Percentiles rank a stretch among this genome's conserved stretches.
Conservation (phyloP, 1,140 invertebrate genomes). For the Caenorhabditis briggsae region DNA sequence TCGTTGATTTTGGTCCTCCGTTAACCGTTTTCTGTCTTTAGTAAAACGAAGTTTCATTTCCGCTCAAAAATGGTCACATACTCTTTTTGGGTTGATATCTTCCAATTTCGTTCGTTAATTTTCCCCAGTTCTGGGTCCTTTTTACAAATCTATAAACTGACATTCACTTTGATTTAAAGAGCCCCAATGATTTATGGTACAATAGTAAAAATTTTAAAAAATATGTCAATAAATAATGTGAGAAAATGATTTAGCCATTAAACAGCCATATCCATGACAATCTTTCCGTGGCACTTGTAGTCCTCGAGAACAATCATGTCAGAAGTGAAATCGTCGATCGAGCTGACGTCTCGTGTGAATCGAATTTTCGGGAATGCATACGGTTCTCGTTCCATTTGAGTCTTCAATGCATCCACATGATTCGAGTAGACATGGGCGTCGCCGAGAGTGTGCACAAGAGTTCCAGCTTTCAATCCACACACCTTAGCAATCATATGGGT, state of each 20-base stretch:
- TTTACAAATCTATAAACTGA: too few species aligned
- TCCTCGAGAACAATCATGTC: slow-evolving; percentile 90
- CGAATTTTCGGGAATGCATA: slow-evolving; percentile 83
- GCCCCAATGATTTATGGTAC: too few species aligned
- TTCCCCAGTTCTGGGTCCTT: too few species aligned
- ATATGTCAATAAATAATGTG: background rate
- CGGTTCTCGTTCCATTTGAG: slow-evolving; percentile 86
- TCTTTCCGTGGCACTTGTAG: slow-evolving; percentile 91
- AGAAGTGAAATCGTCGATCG: slow-evolving; percentile 90
- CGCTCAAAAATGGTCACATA: too few species aligned
- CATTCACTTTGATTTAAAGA: too few species aligned
- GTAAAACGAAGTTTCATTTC: too few species aligned
- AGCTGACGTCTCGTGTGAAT: slow-evolving; percentile 83
- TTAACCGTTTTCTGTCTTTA: too few species aligned
- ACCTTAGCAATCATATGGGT: slow-evolving; percentile 97
- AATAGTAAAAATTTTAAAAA: too few species aligned
- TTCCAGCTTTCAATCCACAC: slow-evolving; percentile 89
- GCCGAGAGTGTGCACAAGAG: slow-evolving; percentile 95
- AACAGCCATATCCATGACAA: slow-evolving; percentile 96
- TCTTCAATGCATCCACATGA: slow-evolving; percentile 88
- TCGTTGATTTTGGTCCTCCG: too few species aligned
- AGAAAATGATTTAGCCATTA: slow-evolving; percentile 79
- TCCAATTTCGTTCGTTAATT: too few species aligned
- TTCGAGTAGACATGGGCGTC: slow-evolving; percentile 96
- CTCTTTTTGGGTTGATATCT: too few species aligned